Conservation (phyloP, 2,888 invertebrate species). For the Ennomos quercinarius region DNA sequence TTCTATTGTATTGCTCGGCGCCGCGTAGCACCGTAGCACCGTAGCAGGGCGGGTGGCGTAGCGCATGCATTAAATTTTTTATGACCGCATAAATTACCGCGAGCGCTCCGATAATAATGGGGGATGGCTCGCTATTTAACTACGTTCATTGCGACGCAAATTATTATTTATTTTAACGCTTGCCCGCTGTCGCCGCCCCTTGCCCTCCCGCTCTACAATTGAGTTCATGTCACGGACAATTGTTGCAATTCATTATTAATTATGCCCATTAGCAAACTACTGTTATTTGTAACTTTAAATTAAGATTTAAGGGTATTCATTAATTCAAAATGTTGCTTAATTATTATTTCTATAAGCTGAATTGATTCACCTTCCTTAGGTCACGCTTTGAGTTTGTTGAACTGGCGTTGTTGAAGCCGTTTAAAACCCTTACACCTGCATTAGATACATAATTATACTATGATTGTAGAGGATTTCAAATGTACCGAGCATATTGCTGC, state of each 20-base stretch:
- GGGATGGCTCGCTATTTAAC: constrained; percentile 34
- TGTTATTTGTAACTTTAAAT: constrained; percentile 12
- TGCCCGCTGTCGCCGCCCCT: neutral
- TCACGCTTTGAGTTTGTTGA: neutral
- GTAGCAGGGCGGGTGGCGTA: constrained; percentile 19
- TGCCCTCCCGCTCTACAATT: constrained; percentile 2
- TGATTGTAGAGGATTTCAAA: too few species aligned
- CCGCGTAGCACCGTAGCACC: constrained; percentile 20
- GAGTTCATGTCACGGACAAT: constrained; percentile 17
- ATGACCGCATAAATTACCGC: constrained; percentile 38
- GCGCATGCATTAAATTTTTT: constrained; percentile 38
- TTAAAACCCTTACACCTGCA: too few species aligned
- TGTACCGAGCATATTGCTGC: too few species aligned
- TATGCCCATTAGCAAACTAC: constrained; percentile 17
- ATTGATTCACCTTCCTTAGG: too few species aligned
- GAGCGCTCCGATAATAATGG: constrained; percentile 38
- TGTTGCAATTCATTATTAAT: constrained; percentile 17
- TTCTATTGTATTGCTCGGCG: constrained; percentile 8
- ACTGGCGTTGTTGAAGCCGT: too few species aligned
- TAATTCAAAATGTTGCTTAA: constrained; percentile 10
- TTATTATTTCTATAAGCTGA: neutral
- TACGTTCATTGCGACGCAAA: constrained; percentile 36
- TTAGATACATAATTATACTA: too few species aligned
- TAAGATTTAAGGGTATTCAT: constrained; percentile 10
- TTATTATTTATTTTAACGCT: constrained; percentile 35